These are phyloP conservation scores for Cyrtorhinus lividipennis DNA, from an alignment of 1,140 invertebrate genomes.

Conservation along the genomic window DNA sequence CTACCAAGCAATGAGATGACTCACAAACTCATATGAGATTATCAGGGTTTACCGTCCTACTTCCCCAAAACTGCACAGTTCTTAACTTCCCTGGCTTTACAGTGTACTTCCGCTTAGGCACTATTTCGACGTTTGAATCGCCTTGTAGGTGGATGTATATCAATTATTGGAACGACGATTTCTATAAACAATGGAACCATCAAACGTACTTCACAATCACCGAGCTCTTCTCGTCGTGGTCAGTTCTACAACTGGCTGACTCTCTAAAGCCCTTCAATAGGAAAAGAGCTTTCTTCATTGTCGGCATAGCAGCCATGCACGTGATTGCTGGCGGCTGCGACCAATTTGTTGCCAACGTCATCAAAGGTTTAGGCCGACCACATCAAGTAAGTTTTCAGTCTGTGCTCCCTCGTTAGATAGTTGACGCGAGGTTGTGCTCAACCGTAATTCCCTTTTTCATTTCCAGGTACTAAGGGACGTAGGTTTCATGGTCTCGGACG, in stretches of 20 bases:
- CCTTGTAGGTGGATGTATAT: conserved; percentile 56
- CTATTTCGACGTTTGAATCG: no score
- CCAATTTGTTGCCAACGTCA: conserved; percentile 59
- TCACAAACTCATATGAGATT: not conserved
- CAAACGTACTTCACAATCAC: conserved; percentile 61
- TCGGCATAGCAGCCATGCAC: conserved; percentile 52
- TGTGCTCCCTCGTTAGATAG: no score
- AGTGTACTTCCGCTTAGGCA: no score
- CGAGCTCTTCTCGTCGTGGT: conserved; percentile 51
- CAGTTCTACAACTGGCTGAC: conserved; percentile 45
- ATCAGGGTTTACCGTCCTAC: not conserved
- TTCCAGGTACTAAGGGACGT: conserved; percentile 18
- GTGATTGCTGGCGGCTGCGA: conserved; percentile 55
- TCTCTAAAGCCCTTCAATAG: conserved; percentile 39
- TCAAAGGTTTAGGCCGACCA: conserved; percentile 48
- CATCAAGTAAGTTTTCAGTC: conserved; percentile 42
- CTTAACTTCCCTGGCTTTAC: not conserved
- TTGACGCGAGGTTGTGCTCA: no score
- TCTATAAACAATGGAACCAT: conserved; percentile 59
- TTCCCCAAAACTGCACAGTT: not conserved
- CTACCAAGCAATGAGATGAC: no score
- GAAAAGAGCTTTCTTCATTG: conserved; percentile 47
- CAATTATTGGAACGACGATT: conserved; percentile 74
- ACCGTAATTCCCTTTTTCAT: no score
- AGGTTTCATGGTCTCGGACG: conserved; percentile 19